Evolutionary conservation across 1,140 invertebrate genomes (phyloP).

Genomic region (Delia radicum): DNA sequence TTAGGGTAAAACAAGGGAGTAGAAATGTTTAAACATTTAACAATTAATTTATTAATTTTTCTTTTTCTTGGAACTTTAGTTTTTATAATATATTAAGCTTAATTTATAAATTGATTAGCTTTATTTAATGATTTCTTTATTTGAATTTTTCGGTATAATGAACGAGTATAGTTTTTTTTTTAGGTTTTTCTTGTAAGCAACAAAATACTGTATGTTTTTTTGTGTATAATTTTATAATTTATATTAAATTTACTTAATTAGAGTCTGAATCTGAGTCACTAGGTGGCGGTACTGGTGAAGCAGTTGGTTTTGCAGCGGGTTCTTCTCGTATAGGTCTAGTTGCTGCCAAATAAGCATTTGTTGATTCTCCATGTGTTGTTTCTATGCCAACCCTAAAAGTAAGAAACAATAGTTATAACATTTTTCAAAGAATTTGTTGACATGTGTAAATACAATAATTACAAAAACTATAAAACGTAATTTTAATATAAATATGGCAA

Average conservation of each 20-base stretch:
- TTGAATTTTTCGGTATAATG: constrained; percentile 23
- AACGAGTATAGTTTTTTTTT: constrained; percentile 1
- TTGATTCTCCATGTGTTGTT: constrained; percentile 74
- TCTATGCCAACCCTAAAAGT: constrained; percentile 76
- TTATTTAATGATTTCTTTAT: constrained; percentile 1
- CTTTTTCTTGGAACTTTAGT: constrained; percentile 12
- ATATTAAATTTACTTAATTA: constrained; percentile 40
- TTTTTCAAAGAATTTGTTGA: background rate
- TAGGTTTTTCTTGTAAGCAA: background rate
- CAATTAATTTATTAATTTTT: constrained; percentile 10
- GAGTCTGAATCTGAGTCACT: constrained; percentile 61
- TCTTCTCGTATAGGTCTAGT: constrained; percentile 60
- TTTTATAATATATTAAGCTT: constrained; percentile 1
- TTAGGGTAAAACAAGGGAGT: background rate
- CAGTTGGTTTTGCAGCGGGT: constrained; percentile 50
- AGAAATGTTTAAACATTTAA: constrained; percentile 14
- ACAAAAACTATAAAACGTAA: too few relatives aligned
- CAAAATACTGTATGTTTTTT: constrained; percentile 22
- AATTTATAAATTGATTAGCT: constrained; percentile 12
- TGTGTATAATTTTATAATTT: background rate
- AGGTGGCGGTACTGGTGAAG: constrained; percentile 58
- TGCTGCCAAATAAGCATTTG: constrained; percentile 74
- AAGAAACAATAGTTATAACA: background rate
- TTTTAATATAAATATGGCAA: too few relatives aligned
- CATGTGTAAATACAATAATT: too few relatives aligned